Percentiles rank a stretch among this genome's conserved stretches.
Conservation (phyloP, 1,140 invertebrate genomes). For the Hylyphantes graminicola region DNA sequence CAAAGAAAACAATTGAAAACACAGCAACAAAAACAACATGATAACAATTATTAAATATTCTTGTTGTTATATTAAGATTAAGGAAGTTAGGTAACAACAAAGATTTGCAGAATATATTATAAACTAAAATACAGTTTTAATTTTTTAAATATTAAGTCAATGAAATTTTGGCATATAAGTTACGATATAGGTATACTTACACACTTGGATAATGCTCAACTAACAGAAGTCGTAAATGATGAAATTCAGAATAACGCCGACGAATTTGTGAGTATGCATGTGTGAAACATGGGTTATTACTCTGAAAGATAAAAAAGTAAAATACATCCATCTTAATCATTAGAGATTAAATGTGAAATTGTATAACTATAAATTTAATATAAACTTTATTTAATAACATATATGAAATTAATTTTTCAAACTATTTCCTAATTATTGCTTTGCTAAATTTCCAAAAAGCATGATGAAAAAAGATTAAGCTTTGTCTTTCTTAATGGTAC, state of each 20-base stretch:
- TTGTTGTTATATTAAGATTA: too few relatives aligned
- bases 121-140: too few relatives aligned
- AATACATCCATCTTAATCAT: not conserved
- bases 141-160: too few relatives aligned
- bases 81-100: too few relatives aligned
- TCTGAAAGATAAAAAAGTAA: slow-evolving; percentile 14
- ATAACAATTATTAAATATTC: too few relatives aligned
- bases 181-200: slow-evolving; percentile 1
- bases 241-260: slow-evolving; percentile 32
- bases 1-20: too few relatives aligned
- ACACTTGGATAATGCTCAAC: slow-evolving; percentile 22
- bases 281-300: slow-evolving; percentile 28
- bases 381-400: too few relatives aligned
- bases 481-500: too few relatives aligned
- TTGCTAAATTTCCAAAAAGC: not conserved
- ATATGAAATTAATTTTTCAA: not conserved
- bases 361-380: not conserved
- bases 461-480: too few relatives aligned
- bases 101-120: too few relatives aligned
- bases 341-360: not conserved
- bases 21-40: too few relatives aligned
- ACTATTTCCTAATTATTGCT: not conserved
- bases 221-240: not conserved
- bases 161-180: not conserved
- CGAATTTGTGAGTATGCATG: slow-evolving; percentile 38